phyloP scores from a whole-genome alignment of 1,140 invertebrate species.

The Pseudomyrmex concolor region DNA sequence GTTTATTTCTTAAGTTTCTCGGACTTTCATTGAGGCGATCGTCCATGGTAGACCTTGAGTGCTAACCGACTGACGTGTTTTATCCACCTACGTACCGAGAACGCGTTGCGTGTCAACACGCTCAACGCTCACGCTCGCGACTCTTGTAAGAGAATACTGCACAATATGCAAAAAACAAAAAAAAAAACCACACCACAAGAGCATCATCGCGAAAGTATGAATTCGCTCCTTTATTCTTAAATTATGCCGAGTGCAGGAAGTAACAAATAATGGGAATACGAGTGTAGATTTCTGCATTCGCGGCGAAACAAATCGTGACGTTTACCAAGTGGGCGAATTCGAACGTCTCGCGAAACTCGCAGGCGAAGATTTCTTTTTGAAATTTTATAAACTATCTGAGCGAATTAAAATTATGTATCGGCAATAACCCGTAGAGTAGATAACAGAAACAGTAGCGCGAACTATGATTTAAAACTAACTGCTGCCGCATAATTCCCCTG shows the following conservation, averaged over 20 bases:
- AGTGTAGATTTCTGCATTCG: background rate
- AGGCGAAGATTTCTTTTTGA: background rate
- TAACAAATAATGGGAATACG: constrained; percentile 2
- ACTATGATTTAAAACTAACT: background rate
- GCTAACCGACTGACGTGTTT: constrained; percentile 60
- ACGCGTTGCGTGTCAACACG: constrained; percentile 47
- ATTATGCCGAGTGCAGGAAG: constrained; percentile 2
- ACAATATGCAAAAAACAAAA: constrained; percentile 47
- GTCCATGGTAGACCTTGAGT: constrained; percentile 60
- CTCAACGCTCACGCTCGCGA: constrained; percentile 32
- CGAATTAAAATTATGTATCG: background rate
- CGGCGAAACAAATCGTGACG: background rate
- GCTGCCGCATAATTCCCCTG: background rate
- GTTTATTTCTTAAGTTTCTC: background rate
- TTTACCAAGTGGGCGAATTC: background rate
- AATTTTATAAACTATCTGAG: background rate
- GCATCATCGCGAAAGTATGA: constrained; percentile 14
- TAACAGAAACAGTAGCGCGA: background rate
- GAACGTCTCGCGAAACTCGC: background rate
- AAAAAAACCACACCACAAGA: background rate
- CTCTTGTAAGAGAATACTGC: constrained; percentile 53
- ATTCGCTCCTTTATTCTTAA: constrained; percentile 12
- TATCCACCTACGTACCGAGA: constrained; percentile 56
- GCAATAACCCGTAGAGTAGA: background rate
- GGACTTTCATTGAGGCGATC: constrained; percentile 31